phyloP scores from a whole-genome alignment of 2,113 vertebrate genomes.

The Bubo bubo region DNA sequence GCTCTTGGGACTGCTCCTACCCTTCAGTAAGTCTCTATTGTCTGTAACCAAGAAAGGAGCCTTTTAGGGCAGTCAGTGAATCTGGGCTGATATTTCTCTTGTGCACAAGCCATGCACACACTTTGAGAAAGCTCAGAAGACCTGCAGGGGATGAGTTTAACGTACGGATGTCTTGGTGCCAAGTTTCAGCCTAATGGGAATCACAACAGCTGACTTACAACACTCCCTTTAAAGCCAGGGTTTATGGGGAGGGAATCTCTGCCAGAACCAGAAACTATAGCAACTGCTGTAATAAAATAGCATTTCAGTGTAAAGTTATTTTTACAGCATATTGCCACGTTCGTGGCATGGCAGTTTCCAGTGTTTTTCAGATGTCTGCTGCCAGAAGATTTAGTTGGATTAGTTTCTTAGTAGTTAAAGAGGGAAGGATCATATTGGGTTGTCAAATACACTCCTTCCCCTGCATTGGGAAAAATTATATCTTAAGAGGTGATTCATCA shows the following conservation, averaged over 20 bases:
- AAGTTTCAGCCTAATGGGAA: conserved; percentile 56
- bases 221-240: background rate
- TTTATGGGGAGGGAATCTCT: conserved; percentile 13
- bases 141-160: conserved; percentile 47
- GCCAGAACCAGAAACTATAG: conserved; percentile 60
- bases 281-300: conserved; percentile 52
- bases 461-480: conserved; percentile 1
- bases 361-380: conserved; percentile 24
- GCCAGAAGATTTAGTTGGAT: conserved; percentile 44
- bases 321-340: background rate
- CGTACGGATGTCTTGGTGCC: background rate
- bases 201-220: conserved; percentile 64
- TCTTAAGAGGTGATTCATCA: conserved; percentile 27
- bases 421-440: background rate
- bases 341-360: background rate
- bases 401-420: background rate
- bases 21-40: background rate
- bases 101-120: background rate
- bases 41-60: background rate
- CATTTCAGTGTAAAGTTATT: conserved; percentile 22
- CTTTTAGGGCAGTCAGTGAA: background rate
- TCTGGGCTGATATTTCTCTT: background rate
- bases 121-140: conserved; percentile 35
- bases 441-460: background rate
- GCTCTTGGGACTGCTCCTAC: background rate